Evolutionary conservation across 2,888 invertebrate species (phyloP), one percentile per base, ranked within the genome.

Genomic region (Ypsolopha sequella): DNA sequence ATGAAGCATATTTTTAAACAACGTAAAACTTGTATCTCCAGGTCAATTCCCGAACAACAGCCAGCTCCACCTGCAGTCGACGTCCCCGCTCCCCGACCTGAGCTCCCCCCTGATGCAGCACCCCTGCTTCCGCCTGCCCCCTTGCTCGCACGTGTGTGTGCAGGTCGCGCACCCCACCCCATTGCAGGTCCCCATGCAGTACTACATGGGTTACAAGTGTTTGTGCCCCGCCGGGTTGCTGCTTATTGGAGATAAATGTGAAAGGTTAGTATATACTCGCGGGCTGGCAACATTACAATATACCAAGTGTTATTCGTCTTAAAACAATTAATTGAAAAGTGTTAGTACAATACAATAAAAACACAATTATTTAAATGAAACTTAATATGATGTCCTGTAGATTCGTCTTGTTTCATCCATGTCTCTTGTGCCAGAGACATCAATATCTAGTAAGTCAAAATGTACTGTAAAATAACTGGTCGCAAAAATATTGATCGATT

Each of bases 61-160:
- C 0, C 70, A 74, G 39, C 68, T 85, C 0, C 61, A 80, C 34
- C 56, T 84, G 39, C 72, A 65, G 61, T 66, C 74, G 0, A 76
- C 77, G 0, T 51, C 58, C 6, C 54, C 61, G 1, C 56, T 56
- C 1, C 67, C 65, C 0, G 63, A 64, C 6, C 39, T 57, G 0
- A 59, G 56, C 48, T 60, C 66, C 50, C 64, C 70, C 0, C 55
- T 73, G 1, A 51, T 60, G 6, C 64, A 57, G 44, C 92, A 92
- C 70, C 85, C 87, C 0, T 95, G 95, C 61, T 80, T 82, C 35
- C 76, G 78, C 36, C 90, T 90, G 55, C 91, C 90, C 41, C 89
- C 89, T 1, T 95, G 95, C 63, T 91, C 92, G 2, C 92, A 94
- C 66, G 73, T 95, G 8, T 95, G 95, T 64, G 88, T 93, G 2